phyloP scores from a whole-genome alignment of 2,797 vertebrate species.

The Paedocypris micromegethes region DNA sequence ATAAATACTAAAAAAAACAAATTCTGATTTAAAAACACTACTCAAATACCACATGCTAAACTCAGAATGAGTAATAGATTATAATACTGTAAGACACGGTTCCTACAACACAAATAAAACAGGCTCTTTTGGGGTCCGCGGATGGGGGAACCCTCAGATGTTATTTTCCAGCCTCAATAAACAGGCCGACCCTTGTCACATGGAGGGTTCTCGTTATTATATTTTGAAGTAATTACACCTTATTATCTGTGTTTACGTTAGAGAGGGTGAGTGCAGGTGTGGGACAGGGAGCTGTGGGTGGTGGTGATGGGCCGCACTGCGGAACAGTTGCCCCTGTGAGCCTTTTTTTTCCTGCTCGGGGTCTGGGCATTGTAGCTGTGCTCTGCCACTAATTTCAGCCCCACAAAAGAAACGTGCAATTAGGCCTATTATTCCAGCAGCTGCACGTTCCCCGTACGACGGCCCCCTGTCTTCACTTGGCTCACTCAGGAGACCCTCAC shows the following conservation, averaged over 20 bases:
- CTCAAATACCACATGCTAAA: too few relatives aligned
- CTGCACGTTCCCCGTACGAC: conserved; percentile 80
- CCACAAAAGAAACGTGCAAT: conserved; percentile 92
- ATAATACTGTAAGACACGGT: too few relatives aligned
- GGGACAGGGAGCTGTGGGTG: conserved; percentile 81
- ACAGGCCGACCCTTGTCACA: conserved; percentile 86
- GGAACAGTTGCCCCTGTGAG: conserved; percentile 76
- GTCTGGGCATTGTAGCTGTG: conserved; percentile 84
- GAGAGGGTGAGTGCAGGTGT: conserved; percentile 91
- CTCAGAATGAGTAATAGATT: too few relatives aligned
- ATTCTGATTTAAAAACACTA: too few relatives aligned
- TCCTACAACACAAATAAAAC: conserved; percentile 12
- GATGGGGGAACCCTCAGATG: conserved; percentile 66
- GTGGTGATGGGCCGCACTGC: conserved; percentile 74
- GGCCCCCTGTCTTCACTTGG: conserved; percentile 62
- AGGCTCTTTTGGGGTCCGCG: conserved; percentile 61
- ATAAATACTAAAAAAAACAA: too few relatives aligned
- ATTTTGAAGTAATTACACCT: conserved; percentile 96
- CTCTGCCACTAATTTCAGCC: conserved; percentile 89
- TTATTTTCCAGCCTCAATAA: conserved; percentile 78
- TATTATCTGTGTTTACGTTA: conserved; percentile 98
- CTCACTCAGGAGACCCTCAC: conserved; percentile 38
- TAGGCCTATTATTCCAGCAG: conserved; percentile 95
- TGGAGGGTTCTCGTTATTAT: conserved; percentile 81
- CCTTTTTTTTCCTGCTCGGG: conserved; percentile 73